phyloP scores from a whole-genome alignment of 1,140 invertebrate species.

The Trichogramma pretiosum region DNA sequence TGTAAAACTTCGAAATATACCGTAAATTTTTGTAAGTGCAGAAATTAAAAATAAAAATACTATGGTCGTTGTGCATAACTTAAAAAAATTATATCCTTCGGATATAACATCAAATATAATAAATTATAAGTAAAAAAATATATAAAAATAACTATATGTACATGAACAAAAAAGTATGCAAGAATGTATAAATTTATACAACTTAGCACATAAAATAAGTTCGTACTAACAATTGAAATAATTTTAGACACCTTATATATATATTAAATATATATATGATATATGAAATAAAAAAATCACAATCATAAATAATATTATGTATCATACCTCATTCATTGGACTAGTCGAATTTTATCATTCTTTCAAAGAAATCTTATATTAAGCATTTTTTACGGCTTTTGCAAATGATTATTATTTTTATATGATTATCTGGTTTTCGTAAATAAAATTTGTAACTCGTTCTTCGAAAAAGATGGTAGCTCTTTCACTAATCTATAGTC shows the following conservation, averaged over 20 bases:
- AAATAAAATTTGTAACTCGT: not conserved
- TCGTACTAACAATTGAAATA: constrained; percentile 5
- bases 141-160: constrained; percentile 6
- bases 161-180: constrained; percentile 7
- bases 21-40: constrained; percentile 4
- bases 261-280: not conserved
- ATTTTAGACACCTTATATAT: constrained; percentile 8
- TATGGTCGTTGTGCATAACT: constrained; percentile 1
- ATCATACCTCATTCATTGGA: constrained; percentile 14
- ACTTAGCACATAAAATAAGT: constrained; percentile 7
- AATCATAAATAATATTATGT: constrained; percentile 11
- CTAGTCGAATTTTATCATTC: constrained; percentile 15
- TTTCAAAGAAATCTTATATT: not conserved
- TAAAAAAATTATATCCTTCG: constrained; percentile 1
- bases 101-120: too few species aligned
- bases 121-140: too few species aligned
- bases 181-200: constrained; percentile 15
- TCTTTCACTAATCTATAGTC: too few species aligned
- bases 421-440: not conserved
- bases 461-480: constrained; percentile 4
- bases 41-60: constrained; percentile 1
- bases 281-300: too few species aligned
- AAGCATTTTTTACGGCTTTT: constrained; percentile 1
- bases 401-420: constrained; percentile 3
- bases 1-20: not conserved